These are phyloP conservation scores for Aphrophora alni DNA, from an alignment of 2,888 invertebrate genomes.

Conservation along the genomic window DNA sequence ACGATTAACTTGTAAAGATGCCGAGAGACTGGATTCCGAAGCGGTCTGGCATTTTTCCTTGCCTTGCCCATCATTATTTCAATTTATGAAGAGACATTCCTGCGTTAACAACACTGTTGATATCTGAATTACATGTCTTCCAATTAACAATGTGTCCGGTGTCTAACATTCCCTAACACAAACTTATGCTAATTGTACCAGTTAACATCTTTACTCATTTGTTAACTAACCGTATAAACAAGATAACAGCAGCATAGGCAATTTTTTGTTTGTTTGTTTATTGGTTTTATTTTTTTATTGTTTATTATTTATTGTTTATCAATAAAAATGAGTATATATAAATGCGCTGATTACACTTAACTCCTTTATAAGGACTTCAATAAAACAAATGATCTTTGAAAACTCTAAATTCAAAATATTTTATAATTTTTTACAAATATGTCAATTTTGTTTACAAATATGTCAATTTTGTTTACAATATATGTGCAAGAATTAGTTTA, in stretches of 20 bases:
- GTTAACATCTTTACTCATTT: slow-evolving; percentile 3
- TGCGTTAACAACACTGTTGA: not conserved
- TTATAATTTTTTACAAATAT: too few relatives aligned
- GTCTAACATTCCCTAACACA: not conserved
- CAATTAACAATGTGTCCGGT: not conserved
- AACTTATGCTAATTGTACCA: not conserved
- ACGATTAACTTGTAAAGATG: slow-evolving; percentile 6
- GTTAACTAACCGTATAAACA: slow-evolving; percentile 2
- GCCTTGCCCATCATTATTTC: not conserved
- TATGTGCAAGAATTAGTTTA: too few relatives aligned
- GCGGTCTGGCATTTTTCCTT: not conserved
- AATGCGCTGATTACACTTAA: not conserved
- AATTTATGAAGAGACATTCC: slow-evolving; percentile 9
- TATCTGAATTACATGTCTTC: slow-evolving; percentile 5
- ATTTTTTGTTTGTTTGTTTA: not conserved
- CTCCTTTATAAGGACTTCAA: too few relatives aligned
- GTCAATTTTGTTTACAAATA: too few relatives aligned
- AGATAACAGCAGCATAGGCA: not conserved
- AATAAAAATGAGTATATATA: not conserved
- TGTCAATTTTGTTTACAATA: too few relatives aligned
- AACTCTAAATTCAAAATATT: too few relatives aligned
- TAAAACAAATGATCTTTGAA: too few relatives aligned
- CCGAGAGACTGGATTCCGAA: not conserved
- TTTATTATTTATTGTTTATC: not conserved
- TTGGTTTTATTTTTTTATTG: not conserved